Percentiles rank a stretch among this genome's conserved stretches.
Conservation (phyloP, 2,797 vertebrate species). For the Sebastes flavidus region DNA sequence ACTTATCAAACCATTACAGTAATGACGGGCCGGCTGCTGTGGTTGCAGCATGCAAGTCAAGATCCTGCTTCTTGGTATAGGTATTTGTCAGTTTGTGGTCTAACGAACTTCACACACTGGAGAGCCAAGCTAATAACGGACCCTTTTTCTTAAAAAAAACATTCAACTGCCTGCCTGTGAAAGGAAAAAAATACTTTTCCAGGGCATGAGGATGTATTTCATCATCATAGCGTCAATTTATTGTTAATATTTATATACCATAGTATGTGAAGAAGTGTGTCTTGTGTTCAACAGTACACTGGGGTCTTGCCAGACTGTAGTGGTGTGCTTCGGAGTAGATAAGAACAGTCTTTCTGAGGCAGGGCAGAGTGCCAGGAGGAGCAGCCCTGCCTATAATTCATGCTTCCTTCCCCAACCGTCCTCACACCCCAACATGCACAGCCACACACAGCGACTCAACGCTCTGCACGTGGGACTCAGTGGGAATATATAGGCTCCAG, state of each 20-base stretch:
- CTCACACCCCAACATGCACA: slow-evolving; percentile 48
- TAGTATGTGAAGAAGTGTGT: background rate
- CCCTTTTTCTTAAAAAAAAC: background rate
- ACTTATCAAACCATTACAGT: slow-evolving; percentile 80
- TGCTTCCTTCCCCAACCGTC: slow-evolving; percentile 78
- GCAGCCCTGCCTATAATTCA: slow-evolving; percentile 62
- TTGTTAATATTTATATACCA: background rate
- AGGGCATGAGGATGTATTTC: background rate
- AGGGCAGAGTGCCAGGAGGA: slow-evolving; percentile 63
- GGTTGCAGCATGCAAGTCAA: slow-evolving; percentile 69
- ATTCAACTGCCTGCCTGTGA: background rate
- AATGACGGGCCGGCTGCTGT: slow-evolving; percentile 69
- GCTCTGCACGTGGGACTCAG: slow-evolving; percentile 34
- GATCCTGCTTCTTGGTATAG: slow-evolving; percentile 69
- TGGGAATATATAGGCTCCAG: background rate
- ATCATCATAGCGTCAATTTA: background rate
- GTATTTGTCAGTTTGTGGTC: slow-evolving; percentile 80
- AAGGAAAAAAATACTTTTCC: background rate
- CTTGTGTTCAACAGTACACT: background rate
- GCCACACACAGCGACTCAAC: slow-evolving; percentile 26
- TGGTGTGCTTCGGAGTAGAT: slow-evolving; percentile 56
- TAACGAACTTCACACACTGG: slow-evolving; percentile 66
- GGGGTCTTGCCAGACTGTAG: background rate
- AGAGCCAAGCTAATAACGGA: slow-evolving; percentile 54
- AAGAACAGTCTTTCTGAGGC: slow-evolving; percentile 63